Conservation (phyloP, 2,113 vertebrate genomes). For the Ovibos moschatus region DNA sequence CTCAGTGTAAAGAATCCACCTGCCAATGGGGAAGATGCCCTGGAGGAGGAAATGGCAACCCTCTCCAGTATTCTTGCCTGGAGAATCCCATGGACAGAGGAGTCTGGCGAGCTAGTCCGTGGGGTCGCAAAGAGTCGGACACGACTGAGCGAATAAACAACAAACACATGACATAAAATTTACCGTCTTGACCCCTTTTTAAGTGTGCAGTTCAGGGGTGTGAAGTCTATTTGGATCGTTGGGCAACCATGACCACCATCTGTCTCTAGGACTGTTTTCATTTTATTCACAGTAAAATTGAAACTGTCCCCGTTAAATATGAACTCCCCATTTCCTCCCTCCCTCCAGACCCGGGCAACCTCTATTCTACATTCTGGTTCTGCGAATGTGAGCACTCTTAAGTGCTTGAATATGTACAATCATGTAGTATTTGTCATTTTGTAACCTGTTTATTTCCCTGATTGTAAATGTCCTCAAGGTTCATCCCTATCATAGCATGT, state of each 20-base stretch:
- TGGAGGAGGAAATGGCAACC: not conserved
- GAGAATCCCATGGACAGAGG: not conserved
- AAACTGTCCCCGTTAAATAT: not conserved
- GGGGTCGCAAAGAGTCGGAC: not conserved
- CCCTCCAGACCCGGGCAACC: too few relatives aligned
- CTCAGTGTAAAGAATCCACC: not conserved
- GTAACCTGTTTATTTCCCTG: too few relatives aligned
- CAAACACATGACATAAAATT: not conserved
- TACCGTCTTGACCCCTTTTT: not conserved
- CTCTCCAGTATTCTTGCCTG: not conserved
- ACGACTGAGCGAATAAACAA: rapidly evolving
- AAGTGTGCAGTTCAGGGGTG: rapidly evolving
- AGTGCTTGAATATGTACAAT: not conserved
- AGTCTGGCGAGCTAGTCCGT: not conserved
- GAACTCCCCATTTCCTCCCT: not conserved
- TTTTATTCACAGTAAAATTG: not conserved
- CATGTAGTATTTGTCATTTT: not conserved
- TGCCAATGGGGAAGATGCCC: not conserved
- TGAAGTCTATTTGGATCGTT: rapidly evolving
- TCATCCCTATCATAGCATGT: not conserved
- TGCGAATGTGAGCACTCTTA: not conserved
- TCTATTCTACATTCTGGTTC: not conserved
- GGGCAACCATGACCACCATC: too few relatives aligned
- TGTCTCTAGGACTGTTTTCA: not conserved
- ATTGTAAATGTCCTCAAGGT: not conserved